Base-by-base conservation (phyloP, 2,888 invertebrate genomes). In the Papilio elwesi region DNA sequence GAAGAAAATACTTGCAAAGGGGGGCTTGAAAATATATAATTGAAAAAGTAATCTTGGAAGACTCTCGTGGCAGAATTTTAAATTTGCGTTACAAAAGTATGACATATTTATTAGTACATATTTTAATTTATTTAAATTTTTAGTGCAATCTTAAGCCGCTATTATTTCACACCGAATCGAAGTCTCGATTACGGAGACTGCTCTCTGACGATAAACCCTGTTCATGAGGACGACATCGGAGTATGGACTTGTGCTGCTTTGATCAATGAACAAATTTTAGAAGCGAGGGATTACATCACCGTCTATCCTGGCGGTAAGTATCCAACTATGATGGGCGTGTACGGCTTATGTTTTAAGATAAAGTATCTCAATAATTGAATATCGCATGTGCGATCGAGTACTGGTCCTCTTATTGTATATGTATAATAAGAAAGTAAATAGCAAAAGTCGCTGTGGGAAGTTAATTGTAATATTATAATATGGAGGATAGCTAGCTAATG, bases 231-330 rank as follows among this genome's bases (percentile, higher is more conserved):
- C 9, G 94, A 94, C 74, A 73, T 87, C 10, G 94, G 94, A 1
- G 78, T 79, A 26, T 94, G 94, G 94, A 90, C 88, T 0, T 94
- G 94, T 70, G 94, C 91, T 0, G 93, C 87, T 0, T 74, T 90
- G 11, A 79, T 93, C 13, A 83, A 88, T 36, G 83, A 85, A 12
- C 83, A 87, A 0, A 48, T 75, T 2, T 53, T 79, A 12, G 94
- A 94, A 75, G 81, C 90, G 0, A 84, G 81, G n/a, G 93, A 90
- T 69, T 83, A 76, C 0, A 79, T 90, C 7, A 62, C 66, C 7
- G 69, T 87, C 52, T 73, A 74, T 59, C 52, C 76, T 47, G 73
- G 67, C 52, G 78, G 86, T 87, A 77, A 81, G 78, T 71, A 36
- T 43, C 13, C 11, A 47, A 63, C 52, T 65, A 48, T 65, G 12